phyloP scores from a whole-genome alignment of 2,113 vertebrate species.

The Corapipo altera region DNA sequence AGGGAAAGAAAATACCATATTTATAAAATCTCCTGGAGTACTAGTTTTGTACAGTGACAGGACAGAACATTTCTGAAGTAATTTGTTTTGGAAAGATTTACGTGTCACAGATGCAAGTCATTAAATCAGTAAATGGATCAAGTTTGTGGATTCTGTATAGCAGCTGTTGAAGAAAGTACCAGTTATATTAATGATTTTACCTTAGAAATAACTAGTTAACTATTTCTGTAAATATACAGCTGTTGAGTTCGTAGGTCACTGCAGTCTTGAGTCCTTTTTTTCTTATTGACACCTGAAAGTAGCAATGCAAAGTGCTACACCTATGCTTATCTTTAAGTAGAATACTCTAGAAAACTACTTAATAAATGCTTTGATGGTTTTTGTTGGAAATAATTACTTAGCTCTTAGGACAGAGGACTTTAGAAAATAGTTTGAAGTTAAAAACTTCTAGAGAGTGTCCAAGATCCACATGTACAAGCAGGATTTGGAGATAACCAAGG shows the following conservation, averaged over 20 bases:
- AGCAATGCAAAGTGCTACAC: not conserved
- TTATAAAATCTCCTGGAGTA: not conserved
- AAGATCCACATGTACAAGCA: not conserved
- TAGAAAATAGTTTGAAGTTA: not conserved
- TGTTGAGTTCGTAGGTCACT: not conserved
- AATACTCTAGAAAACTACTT: not conserved
- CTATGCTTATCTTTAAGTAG: not conserved
- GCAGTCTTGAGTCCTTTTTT: not conserved
- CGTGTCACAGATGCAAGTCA: not conserved
- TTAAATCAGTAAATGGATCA: not conserved
- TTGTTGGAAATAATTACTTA: not conserved
- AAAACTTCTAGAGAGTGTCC: not conserved
- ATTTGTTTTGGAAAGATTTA: not conserved
- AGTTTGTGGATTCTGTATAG: not conserved
- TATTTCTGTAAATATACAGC: not conserved
- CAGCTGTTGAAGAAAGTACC: not conserved
- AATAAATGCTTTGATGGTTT: not conserved
- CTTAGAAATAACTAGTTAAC: not conserved
- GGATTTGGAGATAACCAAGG: not conserved
- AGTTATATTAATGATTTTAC: not conserved
- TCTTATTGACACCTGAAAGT: not conserved
- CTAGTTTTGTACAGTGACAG: not conserved
- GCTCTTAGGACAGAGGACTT: not conserved
- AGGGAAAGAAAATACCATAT: not conserved
- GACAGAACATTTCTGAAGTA: not conserved